A percentile compares a stretch with the other conserved stretches of the same genome.
These are phyloP conservation scores for Leguminivora glycinivorella DNA, from an alignment of 1,140 invertebrate genomes.

Conservation along the genomic window DNA sequence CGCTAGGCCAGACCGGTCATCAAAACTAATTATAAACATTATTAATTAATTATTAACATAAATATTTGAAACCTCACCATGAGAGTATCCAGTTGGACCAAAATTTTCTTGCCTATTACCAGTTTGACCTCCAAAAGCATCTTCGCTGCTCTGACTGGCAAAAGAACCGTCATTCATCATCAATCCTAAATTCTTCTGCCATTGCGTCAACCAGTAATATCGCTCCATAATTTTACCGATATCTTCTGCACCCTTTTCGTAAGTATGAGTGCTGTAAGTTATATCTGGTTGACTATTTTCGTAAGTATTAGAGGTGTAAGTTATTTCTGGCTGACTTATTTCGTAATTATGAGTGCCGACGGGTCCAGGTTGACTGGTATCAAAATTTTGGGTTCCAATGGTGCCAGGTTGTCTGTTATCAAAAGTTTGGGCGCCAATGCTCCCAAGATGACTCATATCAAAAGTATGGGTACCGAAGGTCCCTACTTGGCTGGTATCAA, in stretches of 20 bases:
- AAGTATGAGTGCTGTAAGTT: too few relatives aligned
- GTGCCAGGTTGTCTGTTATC: too few relatives aligned
- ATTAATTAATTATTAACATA: too few relatives aligned
- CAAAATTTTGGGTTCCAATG: background rate
- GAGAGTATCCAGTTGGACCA: background rate
- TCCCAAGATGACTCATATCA: background rate
- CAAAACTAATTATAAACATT: too few relatives aligned
- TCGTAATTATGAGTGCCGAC: background rate
- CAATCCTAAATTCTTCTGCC: background rate
- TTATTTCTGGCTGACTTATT: background rate
- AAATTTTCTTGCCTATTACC: background rate
- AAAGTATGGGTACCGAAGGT: background rate
- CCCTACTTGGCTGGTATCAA: too few relatives aligned
- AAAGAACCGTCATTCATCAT: background rate
- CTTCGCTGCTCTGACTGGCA: background rate
- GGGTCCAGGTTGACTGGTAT: background rate
- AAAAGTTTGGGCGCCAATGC: too few relatives aligned
- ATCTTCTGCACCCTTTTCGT: too few relatives aligned
- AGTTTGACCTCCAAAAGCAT: background rate
- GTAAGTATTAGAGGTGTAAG: background rate
- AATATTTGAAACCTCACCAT: background rate
- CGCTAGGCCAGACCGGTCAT: too few relatives aligned
- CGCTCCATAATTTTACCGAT: background rate
- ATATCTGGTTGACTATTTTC: background rate
- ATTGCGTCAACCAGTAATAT: background rate